Base-by-base conservation (phyloP, 30 jellyfish, hydroid and myxozoan species). In the Aurelia aurita region DNA sequence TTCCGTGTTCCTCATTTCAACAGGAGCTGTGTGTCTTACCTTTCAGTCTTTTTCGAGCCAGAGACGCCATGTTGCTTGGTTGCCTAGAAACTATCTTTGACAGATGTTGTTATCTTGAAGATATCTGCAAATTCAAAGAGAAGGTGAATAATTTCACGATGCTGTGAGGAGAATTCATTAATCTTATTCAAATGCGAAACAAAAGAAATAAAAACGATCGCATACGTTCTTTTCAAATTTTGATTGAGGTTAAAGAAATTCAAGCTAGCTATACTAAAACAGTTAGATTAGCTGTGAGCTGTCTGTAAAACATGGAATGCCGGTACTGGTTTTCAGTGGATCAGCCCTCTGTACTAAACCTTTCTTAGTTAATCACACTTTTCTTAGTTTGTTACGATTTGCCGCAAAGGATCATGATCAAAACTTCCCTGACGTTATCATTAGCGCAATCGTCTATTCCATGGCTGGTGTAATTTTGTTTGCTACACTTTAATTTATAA, bases 31-130 rank as follows among this genome's bases (percentile, higher is more conserved):
- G 51, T 39, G 51, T 55, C 67, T 55, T 55, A 55, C 67, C 29
- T 55, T 55, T 55, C 67, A 12, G 67, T 55, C 67, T 55, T 55
- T 22, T 55, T 22, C 67, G 25, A 19, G 27, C 19, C 63, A 58
- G 21, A 75, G 87, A 75, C 87, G 87, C 87, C 87, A 75, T 54
- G 64, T 21, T 75, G 68, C 64, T 39, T 26, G 31, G 76, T 75
- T 75, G 87, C 87, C 18, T 44, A 29, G 87, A 74, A 60, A 75
- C 87, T 44, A 75, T 75, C 87, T 53, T 61, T 55, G 69, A 31
- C 87, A 75, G 87, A 75, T 75, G 87, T 54, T 58, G 63, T 54
- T 34, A 58, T 58, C 75, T 51, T 11, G 23, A 51, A 75, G 29
- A 18, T 55, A 61, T 75, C 22, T 21, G n/a, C 64, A 47, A 28